Conservation (phyloP, 2,888 invertebrate genomes). For the Parapristionchus giblindavisi region DNA sequence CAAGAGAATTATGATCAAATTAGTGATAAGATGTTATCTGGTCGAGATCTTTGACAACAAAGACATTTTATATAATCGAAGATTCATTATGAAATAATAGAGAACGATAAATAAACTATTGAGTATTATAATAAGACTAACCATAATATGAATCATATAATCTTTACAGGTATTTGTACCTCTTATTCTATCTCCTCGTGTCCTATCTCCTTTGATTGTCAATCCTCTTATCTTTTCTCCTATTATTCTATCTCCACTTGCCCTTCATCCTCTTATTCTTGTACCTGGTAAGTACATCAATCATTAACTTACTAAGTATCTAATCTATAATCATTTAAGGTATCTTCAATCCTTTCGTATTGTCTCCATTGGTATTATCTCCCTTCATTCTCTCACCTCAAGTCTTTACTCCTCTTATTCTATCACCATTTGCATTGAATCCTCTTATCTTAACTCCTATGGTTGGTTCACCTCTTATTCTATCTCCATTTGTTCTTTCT, state of each 20-base stretch:
- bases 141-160: no score
- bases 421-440: conserved; percentile 62
- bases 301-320: not conserved
- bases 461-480: conserved; percentile 35
- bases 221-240: conserved; percentile 59
- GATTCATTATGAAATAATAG: no score
- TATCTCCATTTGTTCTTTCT: conserved; percentile 58
- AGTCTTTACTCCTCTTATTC: conserved; percentile 63
- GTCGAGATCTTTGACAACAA: no score
- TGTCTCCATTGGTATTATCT: conserved; percentile 62
- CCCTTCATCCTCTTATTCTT: conserved; percentile 64
- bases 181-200: conserved; percentile 63
- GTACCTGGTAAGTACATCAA: conserved; percentile 42
- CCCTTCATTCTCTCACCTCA: conserved; percentile 66
- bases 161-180: conserved; percentile 59
- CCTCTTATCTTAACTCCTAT: conserved; percentile 62
- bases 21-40: no score
- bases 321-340: conserved; percentile 42
- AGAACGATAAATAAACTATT: no score
- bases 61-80: no score
- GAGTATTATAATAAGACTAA: no score
- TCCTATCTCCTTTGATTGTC: conserved; percentile 59
- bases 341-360: conserved; percentile 61
- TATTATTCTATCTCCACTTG: conserved; percentile 60
- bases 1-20: no score